phyloP scores from a whole-genome alignment of 2,797 vertebrate species.

The Streptopelia turtur region DNA sequence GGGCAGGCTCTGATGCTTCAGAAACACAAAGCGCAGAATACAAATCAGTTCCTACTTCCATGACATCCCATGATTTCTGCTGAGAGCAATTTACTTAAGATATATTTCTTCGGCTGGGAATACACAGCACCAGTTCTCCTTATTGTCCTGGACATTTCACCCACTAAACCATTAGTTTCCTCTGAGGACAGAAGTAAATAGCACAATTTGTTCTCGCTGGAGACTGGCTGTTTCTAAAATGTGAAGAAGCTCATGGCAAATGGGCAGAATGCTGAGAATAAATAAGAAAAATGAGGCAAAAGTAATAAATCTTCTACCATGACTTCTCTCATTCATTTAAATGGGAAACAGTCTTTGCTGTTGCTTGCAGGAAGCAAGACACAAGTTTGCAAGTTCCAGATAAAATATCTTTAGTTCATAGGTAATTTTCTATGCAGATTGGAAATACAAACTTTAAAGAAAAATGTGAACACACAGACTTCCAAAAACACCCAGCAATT shows the following conservation, averaged over 20 bases:
- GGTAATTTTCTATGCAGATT: constrained; percentile 1
- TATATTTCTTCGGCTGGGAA: constrained; percentile 56
- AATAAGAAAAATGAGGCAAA: constrained; percentile 67
- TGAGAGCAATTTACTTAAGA: constrained; percentile 62
- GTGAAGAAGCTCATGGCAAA: constrained; percentile 70
- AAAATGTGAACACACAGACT: background rate
- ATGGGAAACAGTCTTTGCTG: background rate
- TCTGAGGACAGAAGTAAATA: constrained; percentile 69
- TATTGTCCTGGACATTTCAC: constrained; percentile 67
- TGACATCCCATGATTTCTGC: constrained; percentile 36
- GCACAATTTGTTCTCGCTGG: constrained; percentile 68
- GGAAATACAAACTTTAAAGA: constrained; percentile 25
- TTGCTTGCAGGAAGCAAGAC: constrained; percentile 15
- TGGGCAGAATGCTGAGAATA: constrained; percentile 59
- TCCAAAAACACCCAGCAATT: background rate
- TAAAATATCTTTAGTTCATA: constrained; percentile 33
- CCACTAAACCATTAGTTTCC: constrained; percentile 55
- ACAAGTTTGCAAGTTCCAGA: constrained; percentile 21
- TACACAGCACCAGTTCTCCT: constrained; percentile 31
- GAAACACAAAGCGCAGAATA: background rate
- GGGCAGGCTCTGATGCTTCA: background rate
- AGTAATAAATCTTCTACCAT: constrained; percentile 65
- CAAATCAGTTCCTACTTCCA: background rate
- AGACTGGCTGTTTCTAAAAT: constrained; percentile 64
- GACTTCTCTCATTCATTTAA: constrained; percentile 60